Evolutionary conservation across 2,888 invertebrate genomes (phyloP), one percentile per base, ranked within the genome.

Genomic region (Drosophila mimica): DNA sequence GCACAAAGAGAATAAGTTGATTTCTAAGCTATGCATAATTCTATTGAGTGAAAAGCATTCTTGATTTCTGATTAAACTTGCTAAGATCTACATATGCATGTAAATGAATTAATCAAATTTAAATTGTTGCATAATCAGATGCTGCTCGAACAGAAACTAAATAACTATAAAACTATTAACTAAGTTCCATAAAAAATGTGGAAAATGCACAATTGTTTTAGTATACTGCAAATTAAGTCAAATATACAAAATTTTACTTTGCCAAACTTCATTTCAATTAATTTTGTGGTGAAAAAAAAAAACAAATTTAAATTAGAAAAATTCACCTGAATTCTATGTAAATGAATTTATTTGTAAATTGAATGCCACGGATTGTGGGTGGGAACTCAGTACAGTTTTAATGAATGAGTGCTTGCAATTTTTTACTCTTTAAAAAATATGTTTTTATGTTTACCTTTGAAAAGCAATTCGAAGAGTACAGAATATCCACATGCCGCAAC

Each of bases 1-100:
- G 38, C 34, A 54, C 57, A 61, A 54, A 64, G 53, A 31, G 38
- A 38, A 64, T 56, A 34, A 36, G 6, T n/a, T 34, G 15, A 36
- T 20, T 36, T 60, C 36, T 28, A 38, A 28, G 6, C n/a, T 28
- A 38, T 4, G 13, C 11, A 54, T 51, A 13, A 51, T 13, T 34
- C 30, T 20, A 13, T 36, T 28, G 28, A 48, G 33, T 34, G 28
- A 48, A 48, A n/a, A 46, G 13, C 4, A 28, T 34, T 34, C 20
- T 30, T 36, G 28, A 36, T 31, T 28, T 28, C 15, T 11, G 30
- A 60, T 60, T 51, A 61, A 52, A 51, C 25, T 46, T 17, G 31
- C 28, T 38, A 34, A 62, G 17, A 57, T 36, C 17, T 36, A 2
- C 17, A 54, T 34, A 25, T 17, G 20, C 3, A 36, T 54, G 6